Conservation (phyloP, 64 coral and sea anemone species). For the Stichodactyla helianthus region DNA sequence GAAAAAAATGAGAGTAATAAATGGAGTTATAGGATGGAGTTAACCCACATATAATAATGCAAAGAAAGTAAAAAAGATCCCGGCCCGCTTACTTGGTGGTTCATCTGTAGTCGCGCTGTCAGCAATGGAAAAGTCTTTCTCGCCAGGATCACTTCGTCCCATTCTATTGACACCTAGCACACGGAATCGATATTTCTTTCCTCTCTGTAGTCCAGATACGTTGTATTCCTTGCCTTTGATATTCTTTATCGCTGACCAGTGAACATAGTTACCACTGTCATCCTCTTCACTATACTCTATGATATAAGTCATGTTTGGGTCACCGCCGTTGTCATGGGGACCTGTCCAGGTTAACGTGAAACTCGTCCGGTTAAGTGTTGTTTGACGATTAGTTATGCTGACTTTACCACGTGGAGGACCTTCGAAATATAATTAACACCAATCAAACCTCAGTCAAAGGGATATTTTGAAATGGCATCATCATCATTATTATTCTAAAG, state of each 20-base stretch:
- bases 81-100: background rate
- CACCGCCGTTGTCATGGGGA: slow-evolving; percentile 61
- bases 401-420: slow-evolving; percentile 73
- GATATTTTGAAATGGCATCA: too few relatives aligned
- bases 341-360: slow-evolving; percentile 62
- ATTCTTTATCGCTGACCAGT: slow-evolving; percentile 62
- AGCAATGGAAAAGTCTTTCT: slow-evolving; percentile 54
- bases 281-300: slow-evolving; percentile 67
- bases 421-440: background rate
- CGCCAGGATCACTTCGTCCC: slow-evolving; percentile 58
- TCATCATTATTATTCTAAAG: background rate
- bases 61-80: too few relatives aligned
- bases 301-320: slow-evolving; percentile 50
- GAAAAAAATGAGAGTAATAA: too few relatives aligned
- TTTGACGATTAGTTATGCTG: slow-evolving; percentile 59
- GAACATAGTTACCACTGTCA: slow-evolving; percentile 40
- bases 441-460: too few relatives aligned
- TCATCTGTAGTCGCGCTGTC: background rate
- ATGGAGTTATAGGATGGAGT: too few relatives aligned
- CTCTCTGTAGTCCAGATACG: slow-evolving; percentile 52
- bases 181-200: slow-evolving; percentile 47
- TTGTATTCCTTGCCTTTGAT: slow-evolving; percentile 38
- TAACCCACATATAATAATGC: too few relatives aligned
- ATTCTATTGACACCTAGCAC: slow-evolving; percentile 60
- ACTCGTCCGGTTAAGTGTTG: slow-evolving; percentile 54